Evolutionary conservation across 2,888 invertebrate genomes (phyloP), one percentile per base, ranked within the genome.

Genomic region (Leptinotarsa juncta): DNA sequence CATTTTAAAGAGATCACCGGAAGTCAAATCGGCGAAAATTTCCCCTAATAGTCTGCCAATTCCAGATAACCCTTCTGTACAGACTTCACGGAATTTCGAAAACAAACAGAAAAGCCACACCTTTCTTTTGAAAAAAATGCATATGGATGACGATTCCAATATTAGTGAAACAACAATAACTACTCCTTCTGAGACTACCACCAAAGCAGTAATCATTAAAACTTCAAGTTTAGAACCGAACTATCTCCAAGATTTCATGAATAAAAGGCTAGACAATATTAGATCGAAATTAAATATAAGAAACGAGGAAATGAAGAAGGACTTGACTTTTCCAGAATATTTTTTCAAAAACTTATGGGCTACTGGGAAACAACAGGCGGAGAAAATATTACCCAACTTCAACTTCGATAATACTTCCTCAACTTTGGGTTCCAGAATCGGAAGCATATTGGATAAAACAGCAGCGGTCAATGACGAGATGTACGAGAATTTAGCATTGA

Each of bases 401-500:
- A 71, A 75, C n/a, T 3, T 20, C 7, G 15, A 20, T 66, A 48
- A 55, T 32, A 48, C 42, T 53, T 10, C 72, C 42, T 57, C 62
- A 23, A 3, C 51, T 4, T 53, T 75, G 23, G 70, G 70, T 60
- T 67, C 70, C 48, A 49, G 55, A 20, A 18, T 79, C 1, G 57
- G 70, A 15, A 71, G 77, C n/a, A 51, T 75, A 12, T 76, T 73
- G 18, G 71, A 72, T 23, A 70, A 76, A 48, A 18, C 53, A 16
- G 50, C 65, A n/a, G 42, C 55, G 10, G 74, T 66, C n/a, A 72
- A 65, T 71, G 57, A 51, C 62, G 72, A 75, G 18, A 26, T 26
- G 23, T 65, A 72, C n/a, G 74, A 77, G 12, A 72, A 73, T 23
- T n/a, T 77, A 10, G 72, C 69, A 18, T 68, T 74, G 1, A 72